Percentiles rank a stretch among this genome's conserved stretches.
These are phyloP conservation scores for Acrocyrtus sp. DNA, from an alignment of 2,888 invertebrate genomes.

Conservation along the genomic window DNA sequence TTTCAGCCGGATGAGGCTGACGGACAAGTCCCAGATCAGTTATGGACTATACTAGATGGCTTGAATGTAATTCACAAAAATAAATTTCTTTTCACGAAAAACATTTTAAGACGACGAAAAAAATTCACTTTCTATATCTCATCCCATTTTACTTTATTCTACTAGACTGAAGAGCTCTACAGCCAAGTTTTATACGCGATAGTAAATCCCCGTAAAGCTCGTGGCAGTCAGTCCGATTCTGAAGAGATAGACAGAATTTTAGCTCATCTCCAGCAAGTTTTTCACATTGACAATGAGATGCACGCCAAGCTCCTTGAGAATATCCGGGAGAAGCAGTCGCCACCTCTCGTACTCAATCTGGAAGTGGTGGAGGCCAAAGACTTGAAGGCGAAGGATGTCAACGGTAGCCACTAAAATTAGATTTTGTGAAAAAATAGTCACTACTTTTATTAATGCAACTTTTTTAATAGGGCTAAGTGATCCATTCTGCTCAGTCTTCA, in stretches of 20 bases:
- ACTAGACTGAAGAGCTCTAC: constrained; percentile 86
- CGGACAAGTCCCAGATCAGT: constrained; percentile 56
- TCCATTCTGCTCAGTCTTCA: constrained; percentile 93
- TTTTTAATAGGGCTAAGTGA: constrained; percentile 83
- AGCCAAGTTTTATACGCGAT: constrained; percentile 85
- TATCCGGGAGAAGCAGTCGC: constrained; percentile 82
- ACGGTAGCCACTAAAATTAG: constrained; percentile 71
- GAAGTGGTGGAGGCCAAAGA: constrained; percentile 90
- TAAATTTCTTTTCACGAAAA: too few relatives aligned
- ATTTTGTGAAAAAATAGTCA: neutral
- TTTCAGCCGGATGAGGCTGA: constrained; percentile 57
- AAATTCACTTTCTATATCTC: too few relatives aligned
- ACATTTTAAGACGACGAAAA: too few relatives aligned
- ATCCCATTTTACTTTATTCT: neutral
- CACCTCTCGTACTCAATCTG: constrained; percentile 84
- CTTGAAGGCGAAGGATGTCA: constrained; percentile 84
- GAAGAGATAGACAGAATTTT: constrained; percentile 77
- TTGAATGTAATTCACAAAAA: constrained; percentile 63
- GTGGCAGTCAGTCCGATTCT: constrained; percentile 73
- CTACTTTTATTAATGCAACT: neutral
- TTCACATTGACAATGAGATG: constrained; percentile 80
- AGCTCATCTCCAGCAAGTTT: constrained; percentile 82
- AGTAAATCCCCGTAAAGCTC: constrained; percentile 82
- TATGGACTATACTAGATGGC: constrained; percentile 63
- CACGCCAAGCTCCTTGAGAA: constrained; percentile 77